A percentile compares a stretch with the other conserved stretches of the same genome.
Conservation (phyloP, 2,797 vertebrate genomes). For the Parambassis ranga region DNA sequence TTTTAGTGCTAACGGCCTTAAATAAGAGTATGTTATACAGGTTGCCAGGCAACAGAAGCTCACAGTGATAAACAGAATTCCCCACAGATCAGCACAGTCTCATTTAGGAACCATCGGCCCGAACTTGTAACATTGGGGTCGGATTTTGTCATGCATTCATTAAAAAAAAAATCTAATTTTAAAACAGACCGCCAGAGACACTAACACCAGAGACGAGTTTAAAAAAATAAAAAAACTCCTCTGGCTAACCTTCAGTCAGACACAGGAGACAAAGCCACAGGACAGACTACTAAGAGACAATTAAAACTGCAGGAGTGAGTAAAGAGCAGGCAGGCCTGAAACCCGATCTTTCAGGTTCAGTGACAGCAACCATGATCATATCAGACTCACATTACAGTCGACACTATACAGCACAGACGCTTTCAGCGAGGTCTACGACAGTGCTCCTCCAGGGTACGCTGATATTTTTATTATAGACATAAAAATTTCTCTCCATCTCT, state of each 20-base stretch:
- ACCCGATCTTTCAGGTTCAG: background rate
- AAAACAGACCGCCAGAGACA: no score
- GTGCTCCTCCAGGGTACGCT: slow-evolving; percentile 11
- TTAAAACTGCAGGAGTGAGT: background rate
- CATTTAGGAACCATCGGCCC: no score
- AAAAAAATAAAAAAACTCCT: no score
- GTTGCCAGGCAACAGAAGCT: no score
- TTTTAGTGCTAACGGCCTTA: no score
- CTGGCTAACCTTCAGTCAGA: background rate
- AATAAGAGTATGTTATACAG: no score
- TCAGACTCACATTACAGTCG: background rate
- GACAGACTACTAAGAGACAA: background rate
- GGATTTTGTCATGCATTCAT: no score
- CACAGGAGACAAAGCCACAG: background rate
- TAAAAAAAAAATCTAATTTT: no score
- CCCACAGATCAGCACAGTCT: no score
- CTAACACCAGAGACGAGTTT: no score
- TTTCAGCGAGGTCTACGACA: background rate
- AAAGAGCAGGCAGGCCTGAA: background rate
- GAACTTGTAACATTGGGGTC: no score
- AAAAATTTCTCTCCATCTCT: slow-evolving; percentile 4
- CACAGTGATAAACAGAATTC: no score
- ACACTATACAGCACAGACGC: background rate
- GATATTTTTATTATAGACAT: slow-evolving; percentile 27
- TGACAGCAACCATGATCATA: background rate